A percentile compares a stretch with the other conserved stretches of the same genome.
phyloP scores from a whole-genome alignment of 37 sponge, comb jelly and placozoan species.

The Geodia barretti region DNA sequence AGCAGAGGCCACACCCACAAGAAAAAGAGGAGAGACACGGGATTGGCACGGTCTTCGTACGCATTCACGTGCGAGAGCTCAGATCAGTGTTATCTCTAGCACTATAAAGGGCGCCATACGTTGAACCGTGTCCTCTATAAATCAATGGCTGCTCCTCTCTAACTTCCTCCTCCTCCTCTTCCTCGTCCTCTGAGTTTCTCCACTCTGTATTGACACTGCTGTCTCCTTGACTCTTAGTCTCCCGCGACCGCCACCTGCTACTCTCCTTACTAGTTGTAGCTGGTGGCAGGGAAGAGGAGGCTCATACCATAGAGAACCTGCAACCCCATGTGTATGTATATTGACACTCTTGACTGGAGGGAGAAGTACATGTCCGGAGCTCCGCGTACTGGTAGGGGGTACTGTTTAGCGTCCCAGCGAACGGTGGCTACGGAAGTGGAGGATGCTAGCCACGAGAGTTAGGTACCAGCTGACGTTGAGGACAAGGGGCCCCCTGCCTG shows the following conservation, averaged over 20 bases:
- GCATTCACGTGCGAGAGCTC: slow-evolving; percentile 3
- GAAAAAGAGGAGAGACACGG: slow-evolving; percentile 69
- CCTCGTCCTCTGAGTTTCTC: background rate
- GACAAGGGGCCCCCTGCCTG: slow-evolving; percentile 59
- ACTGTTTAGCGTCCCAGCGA: background rate
- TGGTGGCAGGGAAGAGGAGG: slow-evolving; percentile 56
- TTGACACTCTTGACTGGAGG: slow-evolving; percentile 5
- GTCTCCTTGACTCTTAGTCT: slow-evolving; percentile 21
- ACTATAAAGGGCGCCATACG: slow-evolving; percentile 5
- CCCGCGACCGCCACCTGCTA: background rate
- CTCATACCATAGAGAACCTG: slow-evolving; percentile 51
- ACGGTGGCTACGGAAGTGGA: slow-evolving; percentile 41
- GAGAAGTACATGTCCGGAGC: slow-evolving; percentile 42
- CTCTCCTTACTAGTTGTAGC: no score
- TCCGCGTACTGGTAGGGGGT: background rate
- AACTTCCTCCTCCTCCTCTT: slow-evolving; percentile 28
- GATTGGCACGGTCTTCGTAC: slow-evolving; percentile 68
- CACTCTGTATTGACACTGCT: background rate
- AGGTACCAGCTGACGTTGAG: slow-evolving; percentile 62
- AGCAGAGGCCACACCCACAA: slow-evolving; percentile 87
- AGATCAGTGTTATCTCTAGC: background rate
- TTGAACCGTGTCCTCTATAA: background rate
- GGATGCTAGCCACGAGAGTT: slow-evolving; percentile 23
- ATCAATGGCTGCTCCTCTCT: slow-evolving; percentile 20
- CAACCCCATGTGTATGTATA: slow-evolving; percentile 35